Evolutionary conservation across 2,888 invertebrate species (phyloP).

Genomic region (Andrena haemorrhoa): DNA sequence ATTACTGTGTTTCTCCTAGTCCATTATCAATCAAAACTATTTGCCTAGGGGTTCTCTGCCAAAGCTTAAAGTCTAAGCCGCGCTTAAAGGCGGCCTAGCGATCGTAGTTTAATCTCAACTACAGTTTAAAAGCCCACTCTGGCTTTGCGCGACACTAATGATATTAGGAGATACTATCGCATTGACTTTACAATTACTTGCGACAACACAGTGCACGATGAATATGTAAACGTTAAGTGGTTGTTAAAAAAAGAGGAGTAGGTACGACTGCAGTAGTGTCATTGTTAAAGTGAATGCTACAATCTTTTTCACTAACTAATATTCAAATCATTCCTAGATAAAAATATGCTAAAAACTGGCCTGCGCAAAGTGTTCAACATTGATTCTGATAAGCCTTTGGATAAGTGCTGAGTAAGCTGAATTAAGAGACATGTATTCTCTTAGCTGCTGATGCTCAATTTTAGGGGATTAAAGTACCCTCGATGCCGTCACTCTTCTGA

Average conservation of each 20-base stretch:
- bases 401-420: no score
- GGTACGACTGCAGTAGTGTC: no score
- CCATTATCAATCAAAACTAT: constrained; percentile 56
- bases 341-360: no score
- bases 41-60: constrained; percentile 51
- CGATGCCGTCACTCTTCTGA: no score
- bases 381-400: no score
- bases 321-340: no score
- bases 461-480: constrained; percentile 2
- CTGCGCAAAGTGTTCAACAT: no score
- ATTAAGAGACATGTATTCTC: not conserved
- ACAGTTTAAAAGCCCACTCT: constrained; percentile 53
- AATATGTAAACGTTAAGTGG: no score
- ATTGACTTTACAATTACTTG: not conserved
- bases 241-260: no score
- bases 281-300: no score
- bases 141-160: constrained; percentile 23
- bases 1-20: constrained; percentile 49
- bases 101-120: constrained; percentile 62
- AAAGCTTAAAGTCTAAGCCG: constrained; percentile 63
- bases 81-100: constrained; percentile 53
- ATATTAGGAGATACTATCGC: constrained; percentile 13
- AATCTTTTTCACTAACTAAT: no score
- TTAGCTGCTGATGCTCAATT: not conserved
- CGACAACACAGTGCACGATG: not conserved